Evolutionary conservation across 2,797 vertebrate species (phyloP).

Genomic region (Chloroceryle inda): DNA sequence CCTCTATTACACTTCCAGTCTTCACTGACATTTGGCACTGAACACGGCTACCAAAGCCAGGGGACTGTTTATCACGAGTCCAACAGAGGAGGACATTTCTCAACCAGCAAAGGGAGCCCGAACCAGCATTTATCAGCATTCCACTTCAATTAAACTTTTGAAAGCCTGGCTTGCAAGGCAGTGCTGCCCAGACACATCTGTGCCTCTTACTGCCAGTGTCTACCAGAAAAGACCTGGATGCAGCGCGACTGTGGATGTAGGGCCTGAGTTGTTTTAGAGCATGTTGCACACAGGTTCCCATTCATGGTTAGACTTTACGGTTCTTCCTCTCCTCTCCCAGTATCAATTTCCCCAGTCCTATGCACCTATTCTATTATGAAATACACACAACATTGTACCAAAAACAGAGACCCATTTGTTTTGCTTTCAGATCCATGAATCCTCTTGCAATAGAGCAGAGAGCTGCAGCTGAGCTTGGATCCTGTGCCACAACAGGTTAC

Average conservation of each 20-base stretch:
- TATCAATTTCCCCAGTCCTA: background rate
- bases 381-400: background rate
- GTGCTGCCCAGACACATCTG: background rate
- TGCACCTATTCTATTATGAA: background rate
- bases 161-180: background rate
- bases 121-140: background rate
- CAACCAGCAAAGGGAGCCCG: background rate
- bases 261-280: background rate
- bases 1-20: background rate
- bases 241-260: rapidly evolving
- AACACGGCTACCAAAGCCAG: background rate
- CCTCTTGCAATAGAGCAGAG: background rate
- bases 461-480: background rate
- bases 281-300: background rate
- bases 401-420: background rate
- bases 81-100: background rate
- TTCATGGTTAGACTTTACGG: background rate
- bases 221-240: background rate
- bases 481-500: background rate
- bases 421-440: background rate
- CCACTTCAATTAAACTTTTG: background rate
- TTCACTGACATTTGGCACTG: background rate
- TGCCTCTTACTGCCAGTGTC: background rate
- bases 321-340: background rate
- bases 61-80: background rate